These are phyloP conservation scores for Hydrochoerus hydrochaeris DNA, from an alignment of 2,113 vertebrate species.

Conservation along the genomic window DNA sequence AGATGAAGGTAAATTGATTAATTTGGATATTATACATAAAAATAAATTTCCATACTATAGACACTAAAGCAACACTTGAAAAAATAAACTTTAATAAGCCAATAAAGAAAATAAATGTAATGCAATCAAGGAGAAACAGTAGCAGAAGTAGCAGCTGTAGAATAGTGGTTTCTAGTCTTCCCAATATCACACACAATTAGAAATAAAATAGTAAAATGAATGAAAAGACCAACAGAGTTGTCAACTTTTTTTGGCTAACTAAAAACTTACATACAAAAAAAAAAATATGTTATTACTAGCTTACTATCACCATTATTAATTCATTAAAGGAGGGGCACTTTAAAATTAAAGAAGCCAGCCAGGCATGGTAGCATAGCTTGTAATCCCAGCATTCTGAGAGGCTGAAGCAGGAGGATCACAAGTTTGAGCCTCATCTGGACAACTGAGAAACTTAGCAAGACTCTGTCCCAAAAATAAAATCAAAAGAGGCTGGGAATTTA, in stretches of 20 bases:
- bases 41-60: neutral
- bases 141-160: neutral
- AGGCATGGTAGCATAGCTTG: neutral
- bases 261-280: neutral
- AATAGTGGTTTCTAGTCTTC: neutral
- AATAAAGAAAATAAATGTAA: neutral
- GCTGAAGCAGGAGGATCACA: neutral
- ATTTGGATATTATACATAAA: neutral
- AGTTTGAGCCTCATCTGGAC: neutral
- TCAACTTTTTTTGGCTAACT: constrained; percentile 21
- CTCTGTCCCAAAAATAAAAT: neutral
- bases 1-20: neutral
- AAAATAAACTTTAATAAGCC: neutral
- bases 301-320: constrained; percentile 32
- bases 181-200: neutral
- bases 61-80: neutral
- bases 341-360: neutral
- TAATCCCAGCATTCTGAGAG: neutral
- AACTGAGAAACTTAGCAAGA: neutral
- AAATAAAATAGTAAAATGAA: constrained; percentile 1
- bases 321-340: constrained; percentile 30
- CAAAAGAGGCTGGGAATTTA: neutral
- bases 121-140: neutral
- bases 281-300: neutral
- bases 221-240: neutral